Base-by-base conservation (phyloP, 2,797 vertebrate genomes). In the Xenentodon cancila region DNA sequence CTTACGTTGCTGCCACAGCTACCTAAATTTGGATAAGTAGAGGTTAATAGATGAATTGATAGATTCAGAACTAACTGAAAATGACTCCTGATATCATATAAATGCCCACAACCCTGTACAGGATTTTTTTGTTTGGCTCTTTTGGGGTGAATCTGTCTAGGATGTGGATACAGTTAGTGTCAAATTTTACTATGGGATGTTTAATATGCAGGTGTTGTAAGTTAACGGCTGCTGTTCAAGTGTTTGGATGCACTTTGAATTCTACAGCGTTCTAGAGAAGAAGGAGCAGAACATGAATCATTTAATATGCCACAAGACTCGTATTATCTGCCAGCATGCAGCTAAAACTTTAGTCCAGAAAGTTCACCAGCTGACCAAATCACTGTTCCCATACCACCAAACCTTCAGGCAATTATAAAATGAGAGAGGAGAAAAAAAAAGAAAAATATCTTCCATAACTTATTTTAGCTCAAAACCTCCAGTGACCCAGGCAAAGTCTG, bases 401-500 rank as follows among this genome's bases (percentile, higher is more conserved):
- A 30, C 30, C 7, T 5, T 30, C 30, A 30, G 30, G 7, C 67
- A 74, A 71, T 82, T 77, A 62, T 27, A 64, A 57, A 71, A 54
- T 48, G 55, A 77, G 47, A 49, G 63, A 62, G 69, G 52, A 56
- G 25, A 5, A 25, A 25, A 25, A 25, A 25, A 25, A 30, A 30
- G 7, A 30, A 30, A 30, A 30, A 5, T 5, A 30, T 30, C 30
- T 8, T 30, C 7, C 7, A 8, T 30, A 5, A 30, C 30, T 30
- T 30, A 6, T 30, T 30, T 30, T 1, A 30, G 7, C 30, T 30
- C 30, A 30, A 30, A 30, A 3, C 30, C 25, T 25, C 25, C 3
- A 25, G 25, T 25, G 25, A 25, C 25, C 30, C 30, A 30, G 7
- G 7, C 30, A 30, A 30, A 30, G 7, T 30, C 7, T 6, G 30